Evolutionary conservation across 2,888 invertebrate genomes (phyloP).

Genomic region (Zaprionus bogoriensis): DNA sequence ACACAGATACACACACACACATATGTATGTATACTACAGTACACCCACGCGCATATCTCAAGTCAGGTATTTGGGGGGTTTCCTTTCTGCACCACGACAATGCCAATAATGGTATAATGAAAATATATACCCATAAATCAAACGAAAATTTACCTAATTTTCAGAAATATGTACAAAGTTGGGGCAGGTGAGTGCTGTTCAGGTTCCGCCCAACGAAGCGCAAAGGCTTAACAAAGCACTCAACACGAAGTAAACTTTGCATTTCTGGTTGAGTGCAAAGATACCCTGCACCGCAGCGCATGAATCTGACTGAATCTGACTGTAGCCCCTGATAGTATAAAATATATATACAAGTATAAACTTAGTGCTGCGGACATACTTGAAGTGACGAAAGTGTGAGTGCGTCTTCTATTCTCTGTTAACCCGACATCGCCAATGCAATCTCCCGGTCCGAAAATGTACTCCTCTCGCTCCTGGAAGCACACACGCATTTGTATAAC

Average conservation of each 20-base stretch:
- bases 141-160: constrained; percentile 2
- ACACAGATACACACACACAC: background rate
- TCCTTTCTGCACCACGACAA: background rate
- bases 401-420: constrained; percentile 51
- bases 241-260: too few species aligned
- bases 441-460: constrained; percentile 74
- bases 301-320: too few species aligned
- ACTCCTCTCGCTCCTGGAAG: constrained; percentile 34
- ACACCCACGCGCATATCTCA: background rate
- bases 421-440: constrained; percentile 72
- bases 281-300: too few species aligned
- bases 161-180: constrained; percentile 8
- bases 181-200: too few species aligned
- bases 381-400: constrained; percentile 49
- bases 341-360: background rate
- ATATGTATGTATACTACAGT: too few species aligned
- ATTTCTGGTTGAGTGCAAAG: too few species aligned
- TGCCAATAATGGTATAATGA: background rate
- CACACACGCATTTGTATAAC: background rate
- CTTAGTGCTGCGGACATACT: constrained; percentile 41
- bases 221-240: too few species aligned
- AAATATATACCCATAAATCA: background rate
- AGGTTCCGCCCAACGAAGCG: too few species aligned
- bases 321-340: too few species aligned
- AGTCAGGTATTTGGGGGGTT: background rate